Evolutionary conservation across 2,113 vertebrate species (phyloP), one percentile per base, ranked within the genome.

Genomic region (Centrocercus urophasianus): DNA sequence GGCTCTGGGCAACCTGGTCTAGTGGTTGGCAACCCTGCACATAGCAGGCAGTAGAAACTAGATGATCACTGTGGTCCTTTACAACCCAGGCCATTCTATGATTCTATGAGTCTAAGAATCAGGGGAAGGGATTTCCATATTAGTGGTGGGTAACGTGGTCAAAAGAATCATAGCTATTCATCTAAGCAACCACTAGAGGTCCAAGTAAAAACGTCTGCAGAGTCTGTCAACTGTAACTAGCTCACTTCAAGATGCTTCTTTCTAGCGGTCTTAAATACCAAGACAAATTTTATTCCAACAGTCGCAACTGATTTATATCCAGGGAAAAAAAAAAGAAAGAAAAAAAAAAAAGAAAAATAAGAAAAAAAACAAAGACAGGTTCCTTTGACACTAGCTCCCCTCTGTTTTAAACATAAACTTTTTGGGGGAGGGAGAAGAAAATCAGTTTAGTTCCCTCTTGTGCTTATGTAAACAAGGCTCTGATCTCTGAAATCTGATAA

Each of bases 161-260:
- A 40, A 43, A 3, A 24, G 17, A 42, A 18, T 2, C 11, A 48
- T 11, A 43, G 83, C 60, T 50, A 22, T 67, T 64, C 47, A 78
- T 10, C 34, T 27, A 15, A 22, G 43, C 8, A 22, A 66, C 84
- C 91, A 65, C 61, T 64, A 91, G 47, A 78, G 42, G 77, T 60
- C 77, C 50, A 24, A 6, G 9, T 8, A 42, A 71, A 47, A 54
- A 54, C 27, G 5, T 54, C 52, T 54, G 27, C 4, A 36, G 13
- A 70, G 6, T 6, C 42, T 15, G 12, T 30, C 42, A 17, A 56
- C 56, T 8, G 5, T 20, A 47, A 65, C 32, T 45, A 1, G 32
- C 5, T 60, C 47, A 28, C 9, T 8, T 2, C 40, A 56, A 76
- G 40, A 24, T 14, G 3, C 0, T 0, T 15, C 6, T 0, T 78